A percentile compares a stretch with the other conserved stretches of the same genome.
Conservation (phyloP, 2,113 vertebrate genomes). For the Thermophis baileyi region DNA sequence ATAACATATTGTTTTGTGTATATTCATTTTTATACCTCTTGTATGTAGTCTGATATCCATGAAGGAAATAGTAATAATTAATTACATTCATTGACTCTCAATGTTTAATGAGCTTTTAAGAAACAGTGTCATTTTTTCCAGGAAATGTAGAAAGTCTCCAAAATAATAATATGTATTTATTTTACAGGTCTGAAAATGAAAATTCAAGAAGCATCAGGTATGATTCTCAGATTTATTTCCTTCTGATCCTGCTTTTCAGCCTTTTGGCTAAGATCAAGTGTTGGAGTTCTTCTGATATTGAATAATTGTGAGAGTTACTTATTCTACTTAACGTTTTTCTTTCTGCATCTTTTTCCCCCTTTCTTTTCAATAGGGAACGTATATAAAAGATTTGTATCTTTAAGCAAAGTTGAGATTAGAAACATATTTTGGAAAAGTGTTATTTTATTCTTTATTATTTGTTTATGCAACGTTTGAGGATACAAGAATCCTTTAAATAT, state of each 20-base stretch:
- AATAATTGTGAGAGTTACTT: conserved; percentile 6
- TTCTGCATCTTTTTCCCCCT: neutral
- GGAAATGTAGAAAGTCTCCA: too few species aligned
- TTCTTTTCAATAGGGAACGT: neutral
- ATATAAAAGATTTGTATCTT: neutral
- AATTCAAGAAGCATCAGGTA: conserved; percentile 76
- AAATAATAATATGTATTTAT: too few species aligned
- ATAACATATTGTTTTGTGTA: neutral
- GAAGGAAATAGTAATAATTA: neutral
- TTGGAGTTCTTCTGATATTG: neutral
- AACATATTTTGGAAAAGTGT: neutral
- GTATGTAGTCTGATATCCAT: neutral
- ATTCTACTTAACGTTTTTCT: conserved; percentile 29
- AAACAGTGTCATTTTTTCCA: neutral
- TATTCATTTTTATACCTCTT: neutral
- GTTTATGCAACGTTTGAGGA: neutral
- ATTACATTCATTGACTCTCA: neutral
- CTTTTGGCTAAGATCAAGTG: neutral
- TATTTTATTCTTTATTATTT: neutral
- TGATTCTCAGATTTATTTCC: conserved; percentile 23
- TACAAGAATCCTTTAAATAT: neutral
- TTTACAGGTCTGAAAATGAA: conserved; percentile 77
- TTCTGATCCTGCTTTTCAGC: conserved; percentile 5
- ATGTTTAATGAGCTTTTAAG: neutral
- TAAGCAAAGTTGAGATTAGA: neutral